Conservation (phyloP, 2,888 invertebrate genomes). For the Drosophila rellima region DNA sequence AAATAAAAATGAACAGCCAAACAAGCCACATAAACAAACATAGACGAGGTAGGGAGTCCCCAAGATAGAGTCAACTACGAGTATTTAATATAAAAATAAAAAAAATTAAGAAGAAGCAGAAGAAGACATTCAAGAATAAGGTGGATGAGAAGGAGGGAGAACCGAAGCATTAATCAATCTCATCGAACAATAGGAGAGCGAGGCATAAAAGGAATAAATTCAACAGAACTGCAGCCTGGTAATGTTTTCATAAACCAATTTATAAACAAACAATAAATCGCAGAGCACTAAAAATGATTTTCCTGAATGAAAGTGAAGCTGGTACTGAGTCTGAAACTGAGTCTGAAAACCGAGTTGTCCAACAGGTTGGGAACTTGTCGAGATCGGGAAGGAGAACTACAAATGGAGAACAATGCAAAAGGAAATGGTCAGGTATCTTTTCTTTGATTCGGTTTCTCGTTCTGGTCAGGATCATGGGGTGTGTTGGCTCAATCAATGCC, state of each 20-base stretch:
- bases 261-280: conserved; percentile 65
- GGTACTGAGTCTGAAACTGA: not conserved
- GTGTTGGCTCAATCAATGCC: conserved; percentile 82
- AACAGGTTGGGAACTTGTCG: conserved; percentile 40
- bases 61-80: conserved; percentile 45
- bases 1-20: conserved; percentile 33
- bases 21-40: conserved; percentile 59
- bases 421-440: conserved; percentile 47
- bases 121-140: conserved; percentile 6
- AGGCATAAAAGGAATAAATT: conserved; percentile 48
- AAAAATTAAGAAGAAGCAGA: conserved; percentile 4
- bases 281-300: conserved; percentile 35
- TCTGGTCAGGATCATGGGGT: conserved; percentile 73
- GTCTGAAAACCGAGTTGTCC: conserved; percentile 2
- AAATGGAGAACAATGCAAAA: conserved; percentile 42
- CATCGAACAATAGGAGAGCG: conserved; percentile 55
- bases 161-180: conserved; percentile 69
- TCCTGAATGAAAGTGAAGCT: conserved; percentile 75
- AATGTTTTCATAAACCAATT: conserved; percentile 74
- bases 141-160: conserved; percentile 10
- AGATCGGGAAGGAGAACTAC: not conserved
- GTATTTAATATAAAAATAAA: conserved; percentile 29
- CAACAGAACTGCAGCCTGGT: conserved; percentile 56
- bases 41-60: conserved; percentile 17
- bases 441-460: conserved; percentile 19